Evolutionary conservation across 2,888 invertebrate species (phyloP), one percentile per base, ranked within the genome.

Genomic region (Pardosa pseudoannulata): DNA sequence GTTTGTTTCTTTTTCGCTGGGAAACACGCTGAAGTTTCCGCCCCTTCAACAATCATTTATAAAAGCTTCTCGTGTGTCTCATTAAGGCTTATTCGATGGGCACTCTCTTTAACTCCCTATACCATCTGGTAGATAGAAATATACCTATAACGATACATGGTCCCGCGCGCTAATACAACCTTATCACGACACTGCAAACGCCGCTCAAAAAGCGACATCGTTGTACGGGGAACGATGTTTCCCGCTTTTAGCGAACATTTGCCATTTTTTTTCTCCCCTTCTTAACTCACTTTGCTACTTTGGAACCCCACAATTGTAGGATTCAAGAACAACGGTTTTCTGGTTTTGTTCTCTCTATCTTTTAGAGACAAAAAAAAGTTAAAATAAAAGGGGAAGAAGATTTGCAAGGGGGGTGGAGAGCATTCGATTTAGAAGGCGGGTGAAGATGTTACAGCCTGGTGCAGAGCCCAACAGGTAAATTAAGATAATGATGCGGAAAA

Each of bases 341-440:
- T 56, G 46, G 46, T 46, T 46, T 46, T 46, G 36, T 46, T 13
- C 46, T 6, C 46, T 16, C 9, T 7, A 13, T 5, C 6, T 7
- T 7, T n/a, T 36, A 36, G 11, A 7, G 11, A 36, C 9, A 36
- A 5, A 36, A 5, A 36, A 5, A 36, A 7, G 16, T n/a, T n/a
- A n/a, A 46, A 46, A 46, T 2, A 23, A 23, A 56, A 23, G 23
- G 56, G 23, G 5, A 56, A 23, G n/a, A 16, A 46, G 56, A 56
- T 23, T 56, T 56, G 23, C 23, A 56, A n/a, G 56, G 56, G 46
- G 67, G 67, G 67, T 36, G 67, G 67, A 67, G 36, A 19, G 67
- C 19, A 36, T 78, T 76, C 72, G 78, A 72, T 83, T 76, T 67
- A 31, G 67, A 39, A 78, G 76, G 83, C 64, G 83, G 64, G 67